Base-by-base conservation (phyloP, 2,113 vertebrate species). In the Crotalus helleri region DNA sequence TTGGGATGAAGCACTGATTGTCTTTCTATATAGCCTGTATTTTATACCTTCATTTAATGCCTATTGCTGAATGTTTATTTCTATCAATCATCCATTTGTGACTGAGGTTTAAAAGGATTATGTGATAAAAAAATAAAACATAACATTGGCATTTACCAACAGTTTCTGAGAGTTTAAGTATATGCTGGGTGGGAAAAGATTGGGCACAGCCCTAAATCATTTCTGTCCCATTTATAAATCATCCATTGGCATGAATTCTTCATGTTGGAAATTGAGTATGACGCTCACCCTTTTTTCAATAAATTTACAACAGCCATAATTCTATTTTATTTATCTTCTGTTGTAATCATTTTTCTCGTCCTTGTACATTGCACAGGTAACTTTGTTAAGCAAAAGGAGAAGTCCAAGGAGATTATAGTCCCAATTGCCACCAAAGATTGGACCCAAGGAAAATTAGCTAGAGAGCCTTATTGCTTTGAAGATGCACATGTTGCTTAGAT, bases 51-150 rank as follows among this genome's bases (percentile, higher is more conserved):
- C 96, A 96, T 97, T 97, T 97, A 97, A 97, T 97, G 97, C 96
- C 94, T 97, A 93, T 95, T 97, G 96, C 97, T 96, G 59, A 92
- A 44, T 87, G 64, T 96, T 97, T 98, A 97, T 95, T 95, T 97
- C 97, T 97, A 97, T 98, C 97, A 97, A 96, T 97, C 97, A 97
- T 97, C 96, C 95, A 98, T 97, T 98, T 97, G 96, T 98, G 97
- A 54, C 89, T 85, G 89, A 97, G 96, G 97, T 97, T 97, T 97
- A 94, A 98, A 97, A 96, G 92, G 97, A 97, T 97, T 97, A 98
- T 97, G 96, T 98, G 97, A 98, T 98, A 97, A 96, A 98, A 98
- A 98, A 98, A 98, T 97, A 98, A 98, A 98, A 96, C 96, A 96
- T 97, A 98, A 97, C 95, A 2, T 97, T 98, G 97, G 59, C 97